Base-by-base conservation (phyloP, 2,797 vertebrate genomes). In the Gambelia wislizenii region DNA sequence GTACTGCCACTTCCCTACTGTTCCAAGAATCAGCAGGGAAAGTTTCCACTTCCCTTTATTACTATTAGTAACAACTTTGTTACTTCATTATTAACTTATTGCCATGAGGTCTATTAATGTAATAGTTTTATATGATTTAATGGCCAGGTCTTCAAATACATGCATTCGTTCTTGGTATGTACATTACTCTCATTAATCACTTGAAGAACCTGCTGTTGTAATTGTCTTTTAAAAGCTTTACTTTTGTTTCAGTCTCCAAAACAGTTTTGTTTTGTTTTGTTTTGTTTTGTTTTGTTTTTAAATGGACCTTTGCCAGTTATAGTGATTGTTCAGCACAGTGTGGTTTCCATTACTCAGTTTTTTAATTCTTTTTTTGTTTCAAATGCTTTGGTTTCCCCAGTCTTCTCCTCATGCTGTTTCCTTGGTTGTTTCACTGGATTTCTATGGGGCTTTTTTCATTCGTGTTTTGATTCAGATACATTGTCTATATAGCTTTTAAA, bases 341-440 rank as follows among this genome's bases (percentile, higher is more conserved):
- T 64, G 86, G 33, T 39, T 91, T 92, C 82, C 70, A 91, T 89
- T 92, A 93, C 44, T 9, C 82, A 64, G 59, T 79, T 90, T 84
- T 64, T 78, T 86, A 42, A n/a, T n/a, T 77, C 30, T 86, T 56
- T 81, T 87, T 91, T 93, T 83, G 67, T 93, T 93, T 90, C 69
- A 86, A 91, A 30, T 27, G 61, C 83, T 49, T 82, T 85, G 27
- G 72, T 91, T 92, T 88, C 79, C 76, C 52, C 70, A 5, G 12
- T 52, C 87, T 89, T 89, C 22, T 52, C 8, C 87, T 87, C 81
- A 89, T 14, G 52, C 67, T 2, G 18, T 25, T 77, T 88, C 69
- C 83, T 92, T 94, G 92, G 83, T 1, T 90, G 39, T 91, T 91
- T 93, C 77, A 89, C 54, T 91, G 74, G 8, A 90, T 87, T 95